phyloP scores from a whole-genome alignment of 2,888 invertebrate genomes.

The Seira musarum region DNA sequence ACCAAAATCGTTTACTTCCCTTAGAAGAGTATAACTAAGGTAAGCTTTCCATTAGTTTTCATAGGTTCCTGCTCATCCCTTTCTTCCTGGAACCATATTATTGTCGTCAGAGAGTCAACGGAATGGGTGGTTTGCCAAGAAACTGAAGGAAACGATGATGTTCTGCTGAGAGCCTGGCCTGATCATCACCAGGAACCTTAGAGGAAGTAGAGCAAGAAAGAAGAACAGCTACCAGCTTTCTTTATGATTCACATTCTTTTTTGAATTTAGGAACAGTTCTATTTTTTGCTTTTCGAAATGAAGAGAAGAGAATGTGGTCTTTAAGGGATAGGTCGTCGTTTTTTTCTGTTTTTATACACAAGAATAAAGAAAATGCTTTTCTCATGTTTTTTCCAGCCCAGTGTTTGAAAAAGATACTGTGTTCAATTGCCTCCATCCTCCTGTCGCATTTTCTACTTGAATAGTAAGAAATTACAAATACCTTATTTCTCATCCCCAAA shows the following conservation, averaged over 20 bases:
- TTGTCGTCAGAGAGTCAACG: slow-evolving; percentile 26
- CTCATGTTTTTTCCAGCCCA: too few relatives aligned
- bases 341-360: too few relatives aligned
- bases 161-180: slow-evolving; percentile 17
- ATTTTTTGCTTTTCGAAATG: too few relatives aligned
- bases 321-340: too few relatives aligned
- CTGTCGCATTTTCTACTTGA: too few relatives aligned
- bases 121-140: slow-evolving; percentile 55
- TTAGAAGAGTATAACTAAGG: slow-evolving; percentile 40
- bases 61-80: not conserved
- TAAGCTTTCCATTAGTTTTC: slow-evolving; percentile 35
- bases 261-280: too few relatives aligned
- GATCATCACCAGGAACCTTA: not conserved
- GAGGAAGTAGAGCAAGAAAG: not conserved
- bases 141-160: slow-evolving; percentile 29
- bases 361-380: too few relatives aligned
- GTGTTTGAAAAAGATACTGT: too few relatives aligned
- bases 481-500: too few relatives aligned
- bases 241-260: not conserved
- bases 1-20: slow-evolving; percentile 27
- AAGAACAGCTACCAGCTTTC: not conserved
- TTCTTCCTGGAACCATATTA: not conserved
- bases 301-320: too few relatives aligned
- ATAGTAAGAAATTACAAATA: too few relatives aligned
- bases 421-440: too few relatives aligned